These are phyloP conservation scores for Apodemus speciosus DNA, from an alignment of 2,113 vertebrate genomes.

Conservation along the genomic window DNA sequence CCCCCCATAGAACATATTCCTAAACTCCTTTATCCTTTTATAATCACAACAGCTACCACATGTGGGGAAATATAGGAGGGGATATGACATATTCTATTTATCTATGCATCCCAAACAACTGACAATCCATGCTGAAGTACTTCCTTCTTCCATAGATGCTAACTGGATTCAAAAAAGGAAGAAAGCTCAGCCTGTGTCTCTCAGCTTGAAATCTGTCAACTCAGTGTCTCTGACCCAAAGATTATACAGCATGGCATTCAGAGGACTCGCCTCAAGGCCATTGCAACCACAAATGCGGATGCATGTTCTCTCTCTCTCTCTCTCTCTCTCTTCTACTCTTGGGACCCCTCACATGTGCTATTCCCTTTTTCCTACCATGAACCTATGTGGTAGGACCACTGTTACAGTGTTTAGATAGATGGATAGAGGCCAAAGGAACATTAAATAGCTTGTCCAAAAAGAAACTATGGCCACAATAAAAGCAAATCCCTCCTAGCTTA, in stretches of 20 bases:
- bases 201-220: not conserved
- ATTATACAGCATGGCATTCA: not conserved
- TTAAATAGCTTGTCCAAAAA: not conserved
- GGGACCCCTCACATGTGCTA: not conserved
- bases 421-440: not conserved
- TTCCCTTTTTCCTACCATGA: fast-evolving
- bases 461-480: not conserved
- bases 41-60: no score
- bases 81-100: not conserved
- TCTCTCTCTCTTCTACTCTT: not conserved
- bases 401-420: not conserved
- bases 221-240: not conserved
- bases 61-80: fast-evolving
- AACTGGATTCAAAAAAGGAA: not conserved
- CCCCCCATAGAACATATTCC: no score
- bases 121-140: not conserved
- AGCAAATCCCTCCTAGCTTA: not conserved
- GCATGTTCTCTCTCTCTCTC: fast-evolving
- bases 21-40: no score
- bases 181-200: not conserved
- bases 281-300: not conserved
- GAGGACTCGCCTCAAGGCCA: not conserved
- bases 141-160: not conserved
- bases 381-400: no score
- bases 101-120: not conserved